Percentiles rank a stretch among this genome's conserved stretches.
These are phyloP conservation scores for Gryllus bimaculatus DNA, from an alignment of 1,140 invertebrate species.

Conservation along the genomic window DNA sequence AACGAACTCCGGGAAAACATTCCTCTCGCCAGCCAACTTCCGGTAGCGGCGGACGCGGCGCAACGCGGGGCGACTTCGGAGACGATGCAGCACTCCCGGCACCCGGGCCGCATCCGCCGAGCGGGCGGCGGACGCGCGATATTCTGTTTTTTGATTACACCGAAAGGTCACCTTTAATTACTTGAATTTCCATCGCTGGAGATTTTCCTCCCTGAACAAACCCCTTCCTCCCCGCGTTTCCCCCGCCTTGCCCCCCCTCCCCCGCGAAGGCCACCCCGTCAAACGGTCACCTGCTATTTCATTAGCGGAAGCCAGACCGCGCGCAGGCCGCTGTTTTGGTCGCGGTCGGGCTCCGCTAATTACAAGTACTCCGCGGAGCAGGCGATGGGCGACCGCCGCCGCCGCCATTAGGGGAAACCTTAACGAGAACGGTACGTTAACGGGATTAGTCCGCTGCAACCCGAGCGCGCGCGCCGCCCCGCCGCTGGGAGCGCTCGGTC, in stretches of 20 bases:
- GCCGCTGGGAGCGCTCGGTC: background rate
- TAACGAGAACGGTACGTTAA: slow-evolving; percentile 4
- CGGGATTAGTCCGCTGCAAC: background rate
- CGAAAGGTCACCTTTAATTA: background rate
- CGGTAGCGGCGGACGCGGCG: too few relatives aligned
- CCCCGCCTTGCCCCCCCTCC: background rate
- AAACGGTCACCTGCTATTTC: slow-evolving; percentile 3
- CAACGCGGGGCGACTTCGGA: too few relatives aligned
- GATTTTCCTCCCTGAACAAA: too few relatives aligned
- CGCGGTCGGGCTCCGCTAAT: background rate
- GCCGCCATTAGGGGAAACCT: background rate
- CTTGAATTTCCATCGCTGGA: background rate
- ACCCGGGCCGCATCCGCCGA: background rate
- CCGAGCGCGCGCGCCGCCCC: background rate
- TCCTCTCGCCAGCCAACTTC: too few relatives aligned
- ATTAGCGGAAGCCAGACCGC: background rate
- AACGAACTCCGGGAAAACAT: too few relatives aligned
- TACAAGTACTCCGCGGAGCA: background rate
- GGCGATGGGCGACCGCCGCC: background rate
- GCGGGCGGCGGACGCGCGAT: background rate
- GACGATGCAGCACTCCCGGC: background rate
- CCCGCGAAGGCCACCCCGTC: background rate
- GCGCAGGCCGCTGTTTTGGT: background rate
- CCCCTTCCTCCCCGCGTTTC: background rate
- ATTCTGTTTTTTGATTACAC: background rate